These are phyloP conservation scores for Larimichthys crocea DNA, from an alignment of 2,113 vertebrate species.

Conservation along the genomic window DNA sequence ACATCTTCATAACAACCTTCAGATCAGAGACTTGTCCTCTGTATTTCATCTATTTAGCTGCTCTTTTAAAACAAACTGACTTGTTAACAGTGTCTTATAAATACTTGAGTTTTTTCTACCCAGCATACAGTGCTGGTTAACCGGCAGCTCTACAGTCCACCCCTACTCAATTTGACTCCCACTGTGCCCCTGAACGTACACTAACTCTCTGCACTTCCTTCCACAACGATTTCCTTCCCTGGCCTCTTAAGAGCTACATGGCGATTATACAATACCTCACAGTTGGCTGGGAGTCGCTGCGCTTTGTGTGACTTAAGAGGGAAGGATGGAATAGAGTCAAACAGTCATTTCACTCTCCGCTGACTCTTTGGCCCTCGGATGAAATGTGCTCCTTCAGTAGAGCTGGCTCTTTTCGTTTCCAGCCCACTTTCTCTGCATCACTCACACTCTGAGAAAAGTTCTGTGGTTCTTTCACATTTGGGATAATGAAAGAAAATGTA, in stretches of 20 bases:
- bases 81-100: background rate
- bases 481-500: slow-evolving; percentile 40
- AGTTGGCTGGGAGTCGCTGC: slow-evolving; percentile 63
- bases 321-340: slow-evolving; percentile 77
- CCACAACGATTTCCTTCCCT: slow-evolving; percentile 66
- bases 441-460: slow-evolving; percentile 20
- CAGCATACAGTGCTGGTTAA: slow-evolving; percentile 4
- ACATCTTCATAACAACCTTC: background rate
- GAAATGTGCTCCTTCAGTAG: slow-evolving; percentile 68
- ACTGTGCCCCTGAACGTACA: slow-evolving; percentile 60
- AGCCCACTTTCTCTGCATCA: slow-evolving; percentile 32
- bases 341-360: slow-evolving; percentile 79
- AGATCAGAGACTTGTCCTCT: background rate
- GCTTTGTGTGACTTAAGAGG: slow-evolving; percentile 78
- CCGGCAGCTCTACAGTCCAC: slow-evolving; percentile 28
- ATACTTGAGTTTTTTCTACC: background rate
- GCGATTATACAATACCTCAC: slow-evolving; percentile 67
- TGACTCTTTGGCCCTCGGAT: slow-evolving; percentile 74
- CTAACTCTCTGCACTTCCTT: slow-evolving; percentile 68
- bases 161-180: slow-evolving; percentile 57
- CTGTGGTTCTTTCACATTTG: slow-evolving; percentile 12
- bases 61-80: background rate
- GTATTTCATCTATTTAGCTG: background rate
- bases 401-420: slow-evolving; percentile 39
- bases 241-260: slow-evolving; percentile 67